A percentile compares a stretch with the other conserved stretches of the same genome.
Conservation (phyloP, 2,888 invertebrate genomes). For the Eucera pruinosa region DNA sequence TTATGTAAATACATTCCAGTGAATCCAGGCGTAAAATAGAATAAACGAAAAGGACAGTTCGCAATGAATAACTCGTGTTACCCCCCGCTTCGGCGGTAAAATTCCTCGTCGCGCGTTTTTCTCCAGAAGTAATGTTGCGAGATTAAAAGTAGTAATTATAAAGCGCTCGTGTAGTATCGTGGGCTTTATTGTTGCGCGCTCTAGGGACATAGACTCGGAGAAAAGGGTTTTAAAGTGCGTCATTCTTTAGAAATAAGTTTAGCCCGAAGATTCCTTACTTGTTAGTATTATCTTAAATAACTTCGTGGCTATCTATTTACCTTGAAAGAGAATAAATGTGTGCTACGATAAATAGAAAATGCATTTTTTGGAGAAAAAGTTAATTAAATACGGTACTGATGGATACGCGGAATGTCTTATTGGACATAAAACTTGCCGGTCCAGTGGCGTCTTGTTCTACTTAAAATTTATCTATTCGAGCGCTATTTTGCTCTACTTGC, state of each 20-base stretch:
- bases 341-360: background rate
- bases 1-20: background rate
- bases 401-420: background rate
- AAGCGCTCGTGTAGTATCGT: slow-evolving; percentile 18
- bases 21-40: background rate
- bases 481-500: too few species aligned
- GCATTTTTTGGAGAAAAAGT: background rate
- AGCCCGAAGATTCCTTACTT: background rate
- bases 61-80: slow-evolving; percentile 8
- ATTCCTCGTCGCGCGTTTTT: slow-evolving; percentile 14
- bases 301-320: background rate
- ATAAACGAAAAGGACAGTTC: slow-evolving; percentile 5
- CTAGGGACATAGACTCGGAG: background rate
- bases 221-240: slow-evolving; percentile 23
- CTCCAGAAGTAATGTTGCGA: slow-evolving; percentile 19
- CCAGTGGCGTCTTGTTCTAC: too few species aligned
- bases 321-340: background rate
- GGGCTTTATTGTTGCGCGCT: slow-evolving; percentile 15
- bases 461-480: too few species aligned
- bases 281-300: slow-evolving; percentile 15
- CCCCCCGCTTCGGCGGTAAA: background rate
- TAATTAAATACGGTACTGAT: background rate
- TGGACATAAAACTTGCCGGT: too few species aligned
- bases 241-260: slow-evolving; percentile 20
- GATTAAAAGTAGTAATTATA: slow-evolving; percentile 34